Percentiles rank a stretch among this genome's conserved stretches.
phyloP scores from a whole-genome alignment of 2,113 vertebrate genomes.

The Nibea albiflora region DNA sequence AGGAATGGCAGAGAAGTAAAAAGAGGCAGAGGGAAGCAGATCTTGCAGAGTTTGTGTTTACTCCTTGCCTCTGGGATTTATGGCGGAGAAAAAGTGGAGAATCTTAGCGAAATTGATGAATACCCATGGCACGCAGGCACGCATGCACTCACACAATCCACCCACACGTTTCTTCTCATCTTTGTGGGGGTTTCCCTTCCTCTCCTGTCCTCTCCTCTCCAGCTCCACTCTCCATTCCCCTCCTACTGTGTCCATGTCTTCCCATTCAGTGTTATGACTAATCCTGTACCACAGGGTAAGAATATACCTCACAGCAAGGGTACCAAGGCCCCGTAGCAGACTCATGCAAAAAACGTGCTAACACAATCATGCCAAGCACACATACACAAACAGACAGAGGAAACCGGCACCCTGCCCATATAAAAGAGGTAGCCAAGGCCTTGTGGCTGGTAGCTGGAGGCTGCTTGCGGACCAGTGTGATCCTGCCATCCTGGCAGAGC shows the following conservation, averaged over 20 bases:
- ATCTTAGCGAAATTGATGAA: slow-evolving; percentile 75
- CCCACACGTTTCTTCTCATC: slow-evolving; percentile 58
- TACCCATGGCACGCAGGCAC: slow-evolving; percentile 55
- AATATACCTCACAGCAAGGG: slow-evolving; percentile 72
- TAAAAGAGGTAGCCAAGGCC: slow-evolving; percentile 61
- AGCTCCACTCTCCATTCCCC: slow-evolving; percentile 9
- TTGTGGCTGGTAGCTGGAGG: slow-evolving; percentile 59
- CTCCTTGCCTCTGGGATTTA: slow-evolving; percentile 66
- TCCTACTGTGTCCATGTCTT: slow-evolving; percentile 54
- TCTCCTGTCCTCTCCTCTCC: slow-evolving; percentile 9
- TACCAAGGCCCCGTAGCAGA: slow-evolving; percentile 38
- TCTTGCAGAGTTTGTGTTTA: slow-evolving; percentile 67
- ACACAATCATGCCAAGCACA: slow-evolving; percentile 54
- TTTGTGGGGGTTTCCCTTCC: slow-evolving; percentile 54
- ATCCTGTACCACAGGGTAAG: slow-evolving; percentile 67
- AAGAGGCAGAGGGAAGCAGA: slow-evolving; percentile 48
- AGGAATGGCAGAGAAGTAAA: slow-evolving; percentile 32
- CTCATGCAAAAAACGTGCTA: slow-evolving; percentile 30
- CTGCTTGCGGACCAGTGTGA: slow-evolving; percentile 67
- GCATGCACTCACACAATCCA: slow-evolving; percentile 46
- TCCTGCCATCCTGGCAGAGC: slow-evolving; percentile 57
- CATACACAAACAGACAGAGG: slow-evolving; percentile 56
- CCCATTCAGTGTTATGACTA: slow-evolving; percentile 67
- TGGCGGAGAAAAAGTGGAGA: slow-evolving; percentile 58
- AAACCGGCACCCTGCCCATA: slow-evolving; percentile 55